These are phyloP conservation scores for Amphiprion percula DNA, from an alignment of 2,113 vertebrate species.

Conservation along the genomic window DNA sequence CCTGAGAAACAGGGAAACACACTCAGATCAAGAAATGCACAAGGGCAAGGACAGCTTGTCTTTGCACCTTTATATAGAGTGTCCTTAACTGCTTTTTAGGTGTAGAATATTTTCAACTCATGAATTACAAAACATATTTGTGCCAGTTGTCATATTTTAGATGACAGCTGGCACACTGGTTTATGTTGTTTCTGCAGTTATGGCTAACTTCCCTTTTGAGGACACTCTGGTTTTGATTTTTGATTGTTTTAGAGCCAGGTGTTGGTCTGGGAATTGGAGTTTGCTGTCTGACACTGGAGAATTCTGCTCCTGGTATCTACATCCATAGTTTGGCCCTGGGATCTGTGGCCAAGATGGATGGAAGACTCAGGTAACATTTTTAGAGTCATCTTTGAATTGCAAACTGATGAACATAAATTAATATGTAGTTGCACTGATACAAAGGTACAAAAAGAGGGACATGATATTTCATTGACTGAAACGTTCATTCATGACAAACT, in stretches of 20 bases:
- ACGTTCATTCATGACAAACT: neutral
- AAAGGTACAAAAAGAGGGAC: neutral
- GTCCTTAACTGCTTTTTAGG: too few relatives aligned
- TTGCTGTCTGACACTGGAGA: constrained; percentile 93
- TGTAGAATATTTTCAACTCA: too few relatives aligned
- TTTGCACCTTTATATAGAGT: too few relatives aligned
- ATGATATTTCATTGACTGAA: neutral
- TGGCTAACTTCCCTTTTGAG: too few relatives aligned
- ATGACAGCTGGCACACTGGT: too few relatives aligned
- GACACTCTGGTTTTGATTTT: too few relatives aligned
- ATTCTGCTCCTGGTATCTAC: constrained; percentile 92
- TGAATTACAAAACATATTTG: too few relatives aligned
- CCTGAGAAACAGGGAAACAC: too few relatives aligned
- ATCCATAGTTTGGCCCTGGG: constrained; percentile 95
- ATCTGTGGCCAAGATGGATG: constrained; percentile 96
- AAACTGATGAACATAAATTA: neutral
- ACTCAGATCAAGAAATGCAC: too few relatives aligned
- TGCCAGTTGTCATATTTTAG: too few relatives aligned
- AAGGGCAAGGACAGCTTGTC: too few relatives aligned
- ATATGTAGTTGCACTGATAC: neutral
- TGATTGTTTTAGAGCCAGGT: constrained; percentile 86
- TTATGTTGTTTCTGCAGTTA: too few relatives aligned
- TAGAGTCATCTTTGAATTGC: neutral
- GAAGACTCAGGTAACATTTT: constrained; percentile 89
- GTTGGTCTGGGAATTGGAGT: constrained; percentile 95